Base-by-base conservation (phyloP, 2,113 vertebrate species). In the Aplodontia rufa region DNA sequence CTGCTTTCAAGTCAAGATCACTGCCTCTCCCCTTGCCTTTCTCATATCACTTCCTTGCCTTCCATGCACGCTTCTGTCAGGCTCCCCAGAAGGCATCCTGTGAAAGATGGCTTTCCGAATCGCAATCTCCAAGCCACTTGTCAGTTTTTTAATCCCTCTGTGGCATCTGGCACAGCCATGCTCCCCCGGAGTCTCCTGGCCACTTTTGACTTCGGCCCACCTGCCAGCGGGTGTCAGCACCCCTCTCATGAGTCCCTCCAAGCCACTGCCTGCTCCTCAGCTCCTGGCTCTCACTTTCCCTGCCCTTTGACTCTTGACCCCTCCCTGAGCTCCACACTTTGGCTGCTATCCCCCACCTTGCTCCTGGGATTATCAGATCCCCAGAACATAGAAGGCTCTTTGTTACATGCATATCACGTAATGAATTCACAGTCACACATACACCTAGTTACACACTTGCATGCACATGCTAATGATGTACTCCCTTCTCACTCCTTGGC, bases 131-230 rank as follows among this genome's bases (percentile, higher is more conserved):
- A 47, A 14, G 84, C 42, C 64, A 16, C 12, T 22, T 22, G 51
- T 26, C 20, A 13, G 80, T 20, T 35, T 22, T 37, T 5, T 20
- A 58, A 19, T 8, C 28, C 42, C 3, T 79, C 69, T 40, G 8
- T 16, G 35, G 64, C 69, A 10, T 32, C 16, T 71, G 55, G 17
- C n/a, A 6, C 22, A 11, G 17, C 1, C 40, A 20, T n/a, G 4
- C 7, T 8, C 40, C 20, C 22, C 26, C 6, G 30, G 30, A 24
- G 32, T 11, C 72, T 45, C 6, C n/a, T 2, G 30, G 49, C 42
- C 37, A 75, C 2, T 1, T 37, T 55, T 47, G 6, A 2, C 16
- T 14, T 40, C 45, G 2, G 45, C 45, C 1, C 0, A 53, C 26
- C 53, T 55, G 26, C 53, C 72, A 8, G 3, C 22, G 55, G 3